Percentiles rank a stretch among this genome's conserved stretches.
Conservation (phyloP, 1,140 invertebrate species). For the Streblospio benedicti region DNA sequence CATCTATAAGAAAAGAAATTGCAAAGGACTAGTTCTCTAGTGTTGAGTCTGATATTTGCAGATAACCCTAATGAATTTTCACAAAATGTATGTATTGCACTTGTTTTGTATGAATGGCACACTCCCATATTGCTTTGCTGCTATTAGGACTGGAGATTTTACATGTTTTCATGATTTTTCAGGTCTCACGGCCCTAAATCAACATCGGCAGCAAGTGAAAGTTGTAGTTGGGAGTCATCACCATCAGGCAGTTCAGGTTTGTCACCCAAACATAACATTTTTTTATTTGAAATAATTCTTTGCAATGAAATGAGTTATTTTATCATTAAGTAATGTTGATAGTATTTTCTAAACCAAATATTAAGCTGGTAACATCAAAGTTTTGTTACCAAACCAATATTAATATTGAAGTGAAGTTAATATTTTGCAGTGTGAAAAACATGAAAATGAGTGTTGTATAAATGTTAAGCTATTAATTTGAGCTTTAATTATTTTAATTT, state of each 20-base stretch:
- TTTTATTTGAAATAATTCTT: conserved; percentile 1
- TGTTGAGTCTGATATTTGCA: no score
- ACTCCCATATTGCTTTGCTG: no score
- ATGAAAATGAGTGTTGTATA: background rate
- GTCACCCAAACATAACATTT: background rate
- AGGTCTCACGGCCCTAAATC: no score
- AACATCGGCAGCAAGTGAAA: no score
- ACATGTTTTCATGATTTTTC: no score
- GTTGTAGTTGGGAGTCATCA: conserved; percentile 57
- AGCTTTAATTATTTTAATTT: conserved; percentile 36
- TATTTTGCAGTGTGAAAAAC: background rate
- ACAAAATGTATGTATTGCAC: no score
- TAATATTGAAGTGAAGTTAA: background rate
- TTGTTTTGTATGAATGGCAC: no score
- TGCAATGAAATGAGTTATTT: background rate
- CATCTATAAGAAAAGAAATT: no score
- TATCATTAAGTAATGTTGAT: background rate
- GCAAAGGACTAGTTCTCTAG: no score
- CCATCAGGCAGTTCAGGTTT: conserved; percentile 35
- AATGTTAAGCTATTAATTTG: background rate
- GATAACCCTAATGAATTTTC: no score
- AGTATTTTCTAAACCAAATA: background rate
- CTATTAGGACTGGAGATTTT: no score
- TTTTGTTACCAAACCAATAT: background rate
- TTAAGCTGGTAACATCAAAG: background rate